Conservation (phyloP, 2,113 vertebrate species). For the Arothron firmamentum region DNA sequence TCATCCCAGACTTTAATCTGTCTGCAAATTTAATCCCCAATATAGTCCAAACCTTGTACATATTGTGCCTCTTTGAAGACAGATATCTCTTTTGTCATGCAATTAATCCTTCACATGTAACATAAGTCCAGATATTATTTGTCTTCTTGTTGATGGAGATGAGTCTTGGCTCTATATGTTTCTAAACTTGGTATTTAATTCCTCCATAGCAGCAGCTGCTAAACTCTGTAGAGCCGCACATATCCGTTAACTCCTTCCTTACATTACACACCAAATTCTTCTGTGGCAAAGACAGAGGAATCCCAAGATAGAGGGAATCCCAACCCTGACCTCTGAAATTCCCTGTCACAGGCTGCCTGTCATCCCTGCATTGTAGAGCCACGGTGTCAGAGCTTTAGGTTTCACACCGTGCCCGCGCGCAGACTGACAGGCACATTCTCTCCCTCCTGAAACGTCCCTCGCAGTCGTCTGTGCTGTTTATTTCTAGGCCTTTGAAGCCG, state of each 20-base stretch:
- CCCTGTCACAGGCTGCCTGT: conserved; percentile 49
- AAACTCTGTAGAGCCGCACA: conserved; percentile 33
- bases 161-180: conserved; percentile 38
- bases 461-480: conserved; percentile 22
- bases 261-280: conserved; percentile 50
- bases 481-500: conserved; percentile 34
- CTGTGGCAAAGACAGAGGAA: conserved; percentile 29
- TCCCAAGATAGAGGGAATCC: conserved; percentile 57
- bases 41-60: not conserved
- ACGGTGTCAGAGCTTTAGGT: conserved; percentile 46
- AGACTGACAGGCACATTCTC: conserved; percentile 27
- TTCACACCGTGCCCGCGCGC: conserved; percentile 45
- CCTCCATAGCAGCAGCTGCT: conserved; percentile 57
- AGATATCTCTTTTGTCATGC: not conserved
- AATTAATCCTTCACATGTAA: not conserved
- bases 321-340: conserved; percentile 59
- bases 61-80: not conserved
- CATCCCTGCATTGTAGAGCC: conserved; percentile 34
- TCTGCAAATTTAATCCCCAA: not conserved
- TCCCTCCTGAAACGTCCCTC: conserved; percentile 22
- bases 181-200: conserved; percentile 54
- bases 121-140: conserved; percentile 15
- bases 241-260: conserved; percentile 47
- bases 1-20: not conserved
- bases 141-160: conserved; percentile 41